Conservation (phyloP, 1,140 invertebrate genomes). For the Caenorhabditis tropicalis region DNA sequence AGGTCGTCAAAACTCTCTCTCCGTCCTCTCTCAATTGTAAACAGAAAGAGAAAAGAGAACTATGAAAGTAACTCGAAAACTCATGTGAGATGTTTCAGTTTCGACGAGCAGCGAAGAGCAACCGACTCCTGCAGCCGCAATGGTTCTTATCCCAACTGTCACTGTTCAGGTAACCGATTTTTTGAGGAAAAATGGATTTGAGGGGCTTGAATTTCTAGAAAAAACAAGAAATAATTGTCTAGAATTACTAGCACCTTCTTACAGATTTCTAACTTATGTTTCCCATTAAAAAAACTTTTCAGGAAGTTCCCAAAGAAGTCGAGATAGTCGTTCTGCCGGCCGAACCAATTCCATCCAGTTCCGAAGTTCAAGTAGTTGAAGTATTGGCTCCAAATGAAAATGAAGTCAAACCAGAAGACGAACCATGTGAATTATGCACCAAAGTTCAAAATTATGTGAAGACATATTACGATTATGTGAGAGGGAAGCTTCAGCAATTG, state of each 20-base stretch:
- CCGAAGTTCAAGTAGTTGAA: not conserved
- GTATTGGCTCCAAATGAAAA: slow-evolving; percentile 2
- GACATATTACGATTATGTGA: not conserved
- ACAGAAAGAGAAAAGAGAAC: not conserved
- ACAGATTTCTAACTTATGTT: not conserved
- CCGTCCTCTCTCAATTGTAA: slow-evolving; percentile 18
- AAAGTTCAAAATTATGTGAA: not conserved
- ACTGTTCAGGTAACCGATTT: not conserved
- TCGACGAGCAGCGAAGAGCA: slow-evolving; percentile 39
- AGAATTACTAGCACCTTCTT: too few relatives aligned
- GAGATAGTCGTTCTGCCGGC: not conserved
- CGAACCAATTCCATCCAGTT: not conserved
- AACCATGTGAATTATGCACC: not conserved
- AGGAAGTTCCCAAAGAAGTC: slow-evolving; percentile 7
- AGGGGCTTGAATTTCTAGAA: too few relatives aligned
- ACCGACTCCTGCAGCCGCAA: not conserved
- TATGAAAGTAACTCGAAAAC: not conserved
- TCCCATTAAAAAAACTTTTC: not conserved
- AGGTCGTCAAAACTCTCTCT: not conserved
- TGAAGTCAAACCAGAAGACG: not conserved
- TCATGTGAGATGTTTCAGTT: slow-evolving; percentile 40
- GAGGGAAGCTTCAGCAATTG: not conserved
- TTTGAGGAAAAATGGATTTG: not conserved
- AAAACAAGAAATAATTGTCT: too few relatives aligned
- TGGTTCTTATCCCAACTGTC: slow-evolving; percentile 19